Evolutionary conservation across 2,888 invertebrate species (phyloP).

Genomic region (Acanthococcus lagerstroemiae): DNA sequence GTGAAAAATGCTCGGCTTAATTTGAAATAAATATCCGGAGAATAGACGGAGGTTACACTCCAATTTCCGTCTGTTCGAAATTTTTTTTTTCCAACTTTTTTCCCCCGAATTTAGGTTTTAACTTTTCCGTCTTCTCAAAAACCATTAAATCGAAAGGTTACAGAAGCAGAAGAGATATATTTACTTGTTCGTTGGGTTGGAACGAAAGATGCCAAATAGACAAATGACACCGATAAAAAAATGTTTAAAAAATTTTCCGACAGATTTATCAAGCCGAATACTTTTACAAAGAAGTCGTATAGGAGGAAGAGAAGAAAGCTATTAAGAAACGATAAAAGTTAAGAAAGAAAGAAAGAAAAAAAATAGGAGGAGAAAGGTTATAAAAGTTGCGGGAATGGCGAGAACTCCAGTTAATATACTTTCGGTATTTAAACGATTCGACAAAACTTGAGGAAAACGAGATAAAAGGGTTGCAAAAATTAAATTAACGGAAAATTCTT

Average conservation of each 20-base stretch:
- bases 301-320: constrained; percentile 15
- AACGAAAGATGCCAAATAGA: constrained; percentile 26
- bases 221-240: constrained; percentile 28
- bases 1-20: too few relatives aligned
- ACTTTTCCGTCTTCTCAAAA: constrained; percentile 2
- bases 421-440: constrained; percentile 23
- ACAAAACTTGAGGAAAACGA: not conserved
- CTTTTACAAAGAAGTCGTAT: constrained; percentile 6
- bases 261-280: constrained; percentile 28
- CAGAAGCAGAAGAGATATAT: constrained; percentile 30
- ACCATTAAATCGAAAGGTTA: constrained; percentile 30
- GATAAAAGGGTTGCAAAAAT: not conserved
- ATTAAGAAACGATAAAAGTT: constrained; percentile 28
- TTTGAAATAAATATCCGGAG: too few relatives aligned
- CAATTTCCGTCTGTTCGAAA: too few relatives aligned
- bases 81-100: too few relatives aligned
- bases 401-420: constrained; percentile 21
- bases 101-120: not conserved
- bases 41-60: too few relatives aligned
- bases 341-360: constrained; percentile 15
- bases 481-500: too few relatives aligned
- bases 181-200: constrained; percentile 27
- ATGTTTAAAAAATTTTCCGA: constrained; percentile 31
- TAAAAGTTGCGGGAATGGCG: constrained; percentile 5
- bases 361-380: not conserved